phyloP scores from a whole-genome alignment of 2,113 vertebrate species.

The Ascaphus truei region DNA sequence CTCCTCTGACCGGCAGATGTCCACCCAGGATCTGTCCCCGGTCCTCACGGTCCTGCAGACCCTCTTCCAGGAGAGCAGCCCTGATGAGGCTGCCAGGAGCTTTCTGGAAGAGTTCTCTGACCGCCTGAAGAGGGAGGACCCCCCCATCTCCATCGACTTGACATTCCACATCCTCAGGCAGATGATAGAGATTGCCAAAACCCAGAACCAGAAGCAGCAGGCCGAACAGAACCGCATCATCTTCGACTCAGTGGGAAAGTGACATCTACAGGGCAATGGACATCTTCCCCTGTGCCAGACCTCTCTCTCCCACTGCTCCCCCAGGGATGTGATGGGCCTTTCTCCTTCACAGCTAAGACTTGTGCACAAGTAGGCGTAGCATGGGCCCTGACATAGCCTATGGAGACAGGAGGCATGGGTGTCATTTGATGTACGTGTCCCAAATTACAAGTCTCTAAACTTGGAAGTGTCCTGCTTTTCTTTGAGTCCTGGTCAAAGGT shows the following conservation, averaged over 20 bases:
- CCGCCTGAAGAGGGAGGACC: slow-evolving; percentile 69
- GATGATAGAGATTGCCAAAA: slow-evolving; percentile 82
- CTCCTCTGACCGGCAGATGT: slow-evolving; percentile 33
- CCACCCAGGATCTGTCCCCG: background rate
- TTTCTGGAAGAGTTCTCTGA: slow-evolving; percentile 40
- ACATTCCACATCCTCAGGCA: slow-evolving; percentile 89
- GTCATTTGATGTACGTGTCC: background rate
- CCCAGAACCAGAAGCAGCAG: slow-evolving; percentile 77
- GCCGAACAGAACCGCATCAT: slow-evolving; percentile 81
- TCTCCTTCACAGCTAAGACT: background rate
- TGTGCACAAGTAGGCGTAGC: background rate
- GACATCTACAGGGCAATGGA: slow-evolving; percentile 1
- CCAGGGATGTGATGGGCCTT: background rate
- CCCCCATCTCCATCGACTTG: slow-evolving; percentile 88
- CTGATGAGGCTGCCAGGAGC: slow-evolving; percentile 25
- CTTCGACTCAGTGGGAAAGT: slow-evolving; percentile 87
- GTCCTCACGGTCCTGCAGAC: background rate
- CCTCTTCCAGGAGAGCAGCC: slow-evolving; percentile 22
- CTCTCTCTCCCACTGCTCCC: background rate
- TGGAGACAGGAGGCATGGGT: background rate
- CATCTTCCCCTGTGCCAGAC: background rate
- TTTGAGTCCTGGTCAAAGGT: too few relatives aligned
- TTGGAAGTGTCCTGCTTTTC: background rate
- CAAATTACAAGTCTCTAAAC: background rate
- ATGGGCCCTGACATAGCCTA: background rate